These are phyloP conservation scores for Zootermopsis nevadensis DNA, from an alignment of 2,888 invertebrate genomes.

Conservation along the genomic window DNA sequence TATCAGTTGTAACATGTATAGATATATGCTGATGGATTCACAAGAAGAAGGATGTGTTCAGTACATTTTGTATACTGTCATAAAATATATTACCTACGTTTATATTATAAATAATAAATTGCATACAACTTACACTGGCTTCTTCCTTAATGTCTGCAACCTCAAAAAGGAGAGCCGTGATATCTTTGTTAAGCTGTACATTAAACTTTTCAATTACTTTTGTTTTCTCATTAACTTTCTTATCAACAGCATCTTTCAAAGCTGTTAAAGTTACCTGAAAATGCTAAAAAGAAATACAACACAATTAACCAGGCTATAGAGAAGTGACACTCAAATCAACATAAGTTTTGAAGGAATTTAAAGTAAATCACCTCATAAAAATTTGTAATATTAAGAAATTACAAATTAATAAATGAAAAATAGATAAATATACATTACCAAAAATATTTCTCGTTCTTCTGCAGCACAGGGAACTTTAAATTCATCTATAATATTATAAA, in stretches of 20 bases:
- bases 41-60: too few species aligned
- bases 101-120: too few species aligned
- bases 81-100: too few species aligned
- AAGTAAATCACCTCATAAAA: background rate
- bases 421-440: constrained; percentile 58
- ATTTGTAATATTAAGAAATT: background rate
- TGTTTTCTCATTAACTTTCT: constrained; percentile 74
- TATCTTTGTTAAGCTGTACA: constrained; percentile 81
- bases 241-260: constrained; percentile 77
- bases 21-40: too few species aligned
- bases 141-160: constrained; percentile 80
- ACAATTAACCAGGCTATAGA: too few species aligned
- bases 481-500: constrained; percentile 86
- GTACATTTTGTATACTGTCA: too few species aligned
- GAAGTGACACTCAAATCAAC: too few species aligned
- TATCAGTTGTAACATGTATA: too few species aligned
- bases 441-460: constrained; percentile 75
- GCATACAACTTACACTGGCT: constrained; percentile 68
- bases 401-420: constrained; percentile 33
- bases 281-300: constrained; percentile 60
- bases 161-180: constrained; percentile 76
- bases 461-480: constrained; percentile 78
- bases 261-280: constrained; percentile 72
- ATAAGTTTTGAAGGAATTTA: too few species aligned
- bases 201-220: constrained; percentile 78